Evolutionary conservation across 2,888 invertebrate species (phyloP), one percentile per base, ranked within the genome.

Genomic region (Ecliptopera silaceata): DNA sequence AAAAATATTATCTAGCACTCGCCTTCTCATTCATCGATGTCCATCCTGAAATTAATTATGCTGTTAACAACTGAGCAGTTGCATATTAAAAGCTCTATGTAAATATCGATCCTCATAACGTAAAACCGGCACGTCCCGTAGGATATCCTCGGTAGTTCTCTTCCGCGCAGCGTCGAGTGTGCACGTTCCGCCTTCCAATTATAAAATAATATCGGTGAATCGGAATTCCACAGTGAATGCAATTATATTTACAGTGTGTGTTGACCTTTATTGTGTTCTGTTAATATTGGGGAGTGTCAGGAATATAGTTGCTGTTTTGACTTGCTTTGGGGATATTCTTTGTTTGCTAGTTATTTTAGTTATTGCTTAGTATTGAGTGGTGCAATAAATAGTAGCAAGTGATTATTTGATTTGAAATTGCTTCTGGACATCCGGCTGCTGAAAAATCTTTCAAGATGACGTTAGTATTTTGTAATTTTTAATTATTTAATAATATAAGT

Each of bases 101-200:
- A 86, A 86, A 88, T 89, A 90, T 90, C 87, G 90, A 90, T 90
- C 84, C 72, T 77, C 80, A 82, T 88, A 85, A 79, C 72, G 79
- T 76, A 80, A 80, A 78, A 78, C 73, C 73, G 65, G 76, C 84
- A 84, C 84, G 87, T 90, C 85, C 85, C 87, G 84, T 77, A 88
- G 89, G 89, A 89, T 82, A 84, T 84, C 82, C 86, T 82, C 77
- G 83, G 81, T 88, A 88, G 90, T 89, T 82, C 83, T 75, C 75
- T 81, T 84, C 87, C 84, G 86, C 68, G 79, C 82, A 84, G 85
- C 85, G 68, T 58, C 66, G 77, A 79, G 86, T 84, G 86, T 74
- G 82, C 84, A 87, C 88, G 89, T 68, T 65, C 75, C 75, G 70
- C 66, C 72, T 79, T 77, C 78, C 74, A 74, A 77, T 77, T 80